Evolutionary conservation across 2,113 vertebrate species (phyloP), one percentile per base, ranked within the genome.

Genomic region (Poicephalus gulielmi): DNA sequence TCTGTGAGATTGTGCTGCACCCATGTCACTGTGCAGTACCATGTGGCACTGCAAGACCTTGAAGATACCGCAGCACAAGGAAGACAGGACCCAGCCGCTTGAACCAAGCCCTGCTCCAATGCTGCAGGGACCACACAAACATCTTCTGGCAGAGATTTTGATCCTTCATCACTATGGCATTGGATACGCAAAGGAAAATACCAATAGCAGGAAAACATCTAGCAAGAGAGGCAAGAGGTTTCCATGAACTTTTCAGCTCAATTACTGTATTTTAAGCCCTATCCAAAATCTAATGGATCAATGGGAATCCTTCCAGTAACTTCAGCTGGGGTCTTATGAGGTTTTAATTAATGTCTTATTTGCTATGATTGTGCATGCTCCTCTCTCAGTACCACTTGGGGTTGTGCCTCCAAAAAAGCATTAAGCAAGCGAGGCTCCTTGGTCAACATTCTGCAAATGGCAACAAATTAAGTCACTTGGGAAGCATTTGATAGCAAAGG

Each of bases 221-320:
- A 3, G 13, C 47, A 41, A 67, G 52, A 81, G 30, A 81, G 25
- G 23, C 35, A 55, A 87, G 71, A 78, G 28, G 30, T 63, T 30
- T 90, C 60, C 44, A 11, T 57, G 39, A 7, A 2, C 60, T 88
- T 92, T 47, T 81, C 50, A 43, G 71, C 80, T 86, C 57, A 81
- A 24, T 33, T 94, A 46, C 37, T 81, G 17, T 68, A 66, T 60
- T 82, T 84, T 52, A 86, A 68, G 35, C 20, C 27, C 64, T 64
- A 75, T 84, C 90, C 92, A 94, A 96, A 96, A 86, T 71, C 64
- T 94, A 95, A 96, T 96, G 95, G 77, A 96, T 95, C 77, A 73
- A 24, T 69, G 90, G 95, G 95, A 96, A 82, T 75, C 30, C 35
- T 91, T 94, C 95, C 95, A 95, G 49, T 49, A 83, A 82, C 35